Percentiles rank a stretch among this genome's conserved stretches.
Evolutionary conservation across 2,888 invertebrate genomes (phyloP).

Genomic region (Apoderus coryli): DNA sequence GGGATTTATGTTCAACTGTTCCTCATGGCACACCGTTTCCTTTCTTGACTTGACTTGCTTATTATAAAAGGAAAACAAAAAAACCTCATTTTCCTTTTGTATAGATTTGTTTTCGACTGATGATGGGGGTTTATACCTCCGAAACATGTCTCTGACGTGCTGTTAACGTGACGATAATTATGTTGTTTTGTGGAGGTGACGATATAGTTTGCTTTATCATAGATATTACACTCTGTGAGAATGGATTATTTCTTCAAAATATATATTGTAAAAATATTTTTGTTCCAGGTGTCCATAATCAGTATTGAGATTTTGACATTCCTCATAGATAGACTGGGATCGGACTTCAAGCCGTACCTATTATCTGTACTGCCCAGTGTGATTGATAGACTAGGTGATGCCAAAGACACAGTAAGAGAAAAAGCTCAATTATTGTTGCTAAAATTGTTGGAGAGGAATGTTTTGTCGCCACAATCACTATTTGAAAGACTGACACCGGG

Average conservation of each 20-base stretch:
- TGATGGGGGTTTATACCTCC: too few relatives aligned
- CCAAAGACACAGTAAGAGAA: constrained; percentile 39
- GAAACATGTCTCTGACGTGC: too few relatives aligned
- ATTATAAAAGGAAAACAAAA: too few relatives aligned
- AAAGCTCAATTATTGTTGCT: constrained; percentile 58
- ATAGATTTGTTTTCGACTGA: too few relatives aligned
- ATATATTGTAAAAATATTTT: too few relatives aligned
- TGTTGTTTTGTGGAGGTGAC: too few relatives aligned
- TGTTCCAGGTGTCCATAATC: constrained; percentile 73
- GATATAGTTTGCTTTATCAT: too few relatives aligned
- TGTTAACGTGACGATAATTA: too few relatives aligned
- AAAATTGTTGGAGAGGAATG: constrained; percentile 58
- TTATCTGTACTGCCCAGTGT: constrained; percentile 69
- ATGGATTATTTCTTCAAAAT: not conserved
- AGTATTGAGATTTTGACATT: constrained; percentile 78
- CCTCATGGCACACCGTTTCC: too few relatives aligned
- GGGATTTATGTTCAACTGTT: too few relatives aligned
- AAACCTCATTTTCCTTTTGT: too few relatives aligned
- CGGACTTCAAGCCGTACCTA: constrained; percentile 76
- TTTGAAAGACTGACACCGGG: constrained; percentile 55
- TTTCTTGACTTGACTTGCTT: too few relatives aligned
- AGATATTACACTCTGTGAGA: not conserved
- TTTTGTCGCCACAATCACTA: constrained; percentile 50
- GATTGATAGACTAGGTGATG: constrained; percentile 57
- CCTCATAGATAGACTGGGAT: constrained; percentile 72